Evolutionary conservation across 2,888 invertebrate species (phyloP).

Genomic region (Villa cingulata): DNA sequence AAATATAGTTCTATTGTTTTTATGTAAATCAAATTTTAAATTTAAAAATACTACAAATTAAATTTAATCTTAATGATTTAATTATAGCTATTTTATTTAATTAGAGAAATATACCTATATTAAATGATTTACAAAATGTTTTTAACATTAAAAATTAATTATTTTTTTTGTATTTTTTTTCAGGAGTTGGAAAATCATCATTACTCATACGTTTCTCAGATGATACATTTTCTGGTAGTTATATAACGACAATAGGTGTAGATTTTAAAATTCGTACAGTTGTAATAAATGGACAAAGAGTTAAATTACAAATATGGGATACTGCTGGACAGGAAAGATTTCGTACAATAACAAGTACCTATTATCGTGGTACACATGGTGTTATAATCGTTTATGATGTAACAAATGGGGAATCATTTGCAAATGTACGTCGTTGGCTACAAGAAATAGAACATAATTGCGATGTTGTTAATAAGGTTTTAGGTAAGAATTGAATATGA

Average conservation of each 20-base stretch:
- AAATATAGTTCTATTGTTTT: too few species aligned
- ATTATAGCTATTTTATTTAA: too few species aligned
- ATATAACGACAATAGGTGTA: slow-evolving; percentile 98
- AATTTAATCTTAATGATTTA: too few species aligned
- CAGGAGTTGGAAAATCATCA: slow-evolving; percentile 98
- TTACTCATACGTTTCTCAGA: slow-evolving; percentile 92
- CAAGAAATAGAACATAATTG: slow-evolving; percentile 99
- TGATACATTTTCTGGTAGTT: slow-evolving; percentile 94
- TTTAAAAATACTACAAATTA: too few species aligned
- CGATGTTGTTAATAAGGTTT: slow-evolving; percentile 95
- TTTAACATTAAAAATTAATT: too few species aligned
- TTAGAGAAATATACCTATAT: too few species aligned
- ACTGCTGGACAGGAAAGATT: slow-evolving; percentile 96
- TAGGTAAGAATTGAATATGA: slow-evolving; percentile 62
- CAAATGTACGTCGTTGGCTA: slow-evolving; percentile 97
- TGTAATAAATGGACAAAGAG: slow-evolving; percentile 75
- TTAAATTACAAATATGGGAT: slow-evolving; percentile 96
- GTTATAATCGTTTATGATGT: slow-evolving; percentile 99
- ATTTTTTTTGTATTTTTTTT: slow-evolving; percentile 21
- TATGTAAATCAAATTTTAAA: too few species aligned
- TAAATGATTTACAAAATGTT: too few species aligned
- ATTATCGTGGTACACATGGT: slow-evolving; percentile 97
- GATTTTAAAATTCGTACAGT: slow-evolving; percentile 99
- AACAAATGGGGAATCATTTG: slow-evolving; percentile 96
- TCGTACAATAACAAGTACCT: slow-evolving; percentile 96